These are phyloP conservation scores for Mactromeris polynyma DNA, from an alignment of 2,888 invertebrate species.

Conservation along the genomic window DNA sequence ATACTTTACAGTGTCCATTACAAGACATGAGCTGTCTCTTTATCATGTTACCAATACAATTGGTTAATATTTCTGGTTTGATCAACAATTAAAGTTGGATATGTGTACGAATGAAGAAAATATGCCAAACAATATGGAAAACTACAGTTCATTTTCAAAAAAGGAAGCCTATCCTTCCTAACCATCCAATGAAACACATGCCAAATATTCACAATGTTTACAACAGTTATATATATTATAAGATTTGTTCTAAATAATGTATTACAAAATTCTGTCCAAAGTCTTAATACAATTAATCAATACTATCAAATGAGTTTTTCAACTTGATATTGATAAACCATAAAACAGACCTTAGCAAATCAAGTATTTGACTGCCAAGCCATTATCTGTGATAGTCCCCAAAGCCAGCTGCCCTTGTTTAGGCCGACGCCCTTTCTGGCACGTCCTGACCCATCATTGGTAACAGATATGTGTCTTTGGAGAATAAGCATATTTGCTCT, in stretches of 20 bases:
- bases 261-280: background rate
- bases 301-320: background rate
- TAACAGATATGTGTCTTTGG: conserved; percentile 86
- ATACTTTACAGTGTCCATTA: background rate
- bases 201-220: no score
- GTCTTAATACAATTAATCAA: background rate
- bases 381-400: background rate
- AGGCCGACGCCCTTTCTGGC: conserved; percentile 81
- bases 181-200: no score
- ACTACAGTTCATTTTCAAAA: background rate
- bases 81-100: background rate
- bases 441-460: conserved; percentile 89
- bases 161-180: no score
- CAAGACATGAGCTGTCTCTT: background rate
- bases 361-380: background rate
- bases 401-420: conserved; percentile 78
- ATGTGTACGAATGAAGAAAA: background rate
- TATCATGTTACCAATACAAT: background rate
- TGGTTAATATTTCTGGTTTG: background rate
- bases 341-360: background rate
- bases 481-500: conserved; percentile 20
- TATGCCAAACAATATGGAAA: background rate
- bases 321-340: background rate
- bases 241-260: no score
- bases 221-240: no score